Base-by-base conservation (phyloP, 2,888 invertebrate species). In the Drosophila algonquin region DNA sequence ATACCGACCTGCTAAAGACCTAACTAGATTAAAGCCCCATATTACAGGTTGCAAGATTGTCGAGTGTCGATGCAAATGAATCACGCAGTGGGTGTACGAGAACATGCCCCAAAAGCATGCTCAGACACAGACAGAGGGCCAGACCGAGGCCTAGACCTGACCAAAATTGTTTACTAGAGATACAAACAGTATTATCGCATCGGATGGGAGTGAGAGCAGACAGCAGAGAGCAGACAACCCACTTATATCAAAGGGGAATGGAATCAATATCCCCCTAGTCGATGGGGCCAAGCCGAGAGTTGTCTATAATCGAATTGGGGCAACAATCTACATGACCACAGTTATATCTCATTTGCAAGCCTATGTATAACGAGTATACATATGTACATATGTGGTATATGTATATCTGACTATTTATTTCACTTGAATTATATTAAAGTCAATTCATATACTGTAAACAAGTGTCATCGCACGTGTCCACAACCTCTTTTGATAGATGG, bases 391-490 rank as follows among this genome's bases (percentile, higher is more conserved):
- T 18, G 18, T 18, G 1, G 18, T 18, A 18, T 21, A 21, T 21
- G 44, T 18, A n/a, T 24, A 32, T 62, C 32, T 40, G 32, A 16
- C 24, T 65, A 24, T 24, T 81, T 63, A 76, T 80, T 55, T 44
- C 35, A 14, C 47, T 58, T 56, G 71, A 83, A 76, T 65, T 75
- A 58, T 61, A 48, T 55, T 46, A 14, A 64, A 68, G 45, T 50
- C 48, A 64, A 73, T 27, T 46, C 75, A 5, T 62, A 55, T 61
- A 60, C 52, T 70, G 81, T 69, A 78, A 81, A 79, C 79, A 84
- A 57, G 56, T 87, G 76, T 65, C 40, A 40, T 14, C 2, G 14
- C 14, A 40, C 40, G 14, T 40, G 14, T 35, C 12, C 35, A 1
- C 6, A 12, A 5, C 35, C 14, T 6, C 14, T 35, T 14, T 14